Evolutionary conservation across 1,140 invertebrate genomes (phyloP).

Genomic region (Carcinoscorpius rotundicauda): DNA sequence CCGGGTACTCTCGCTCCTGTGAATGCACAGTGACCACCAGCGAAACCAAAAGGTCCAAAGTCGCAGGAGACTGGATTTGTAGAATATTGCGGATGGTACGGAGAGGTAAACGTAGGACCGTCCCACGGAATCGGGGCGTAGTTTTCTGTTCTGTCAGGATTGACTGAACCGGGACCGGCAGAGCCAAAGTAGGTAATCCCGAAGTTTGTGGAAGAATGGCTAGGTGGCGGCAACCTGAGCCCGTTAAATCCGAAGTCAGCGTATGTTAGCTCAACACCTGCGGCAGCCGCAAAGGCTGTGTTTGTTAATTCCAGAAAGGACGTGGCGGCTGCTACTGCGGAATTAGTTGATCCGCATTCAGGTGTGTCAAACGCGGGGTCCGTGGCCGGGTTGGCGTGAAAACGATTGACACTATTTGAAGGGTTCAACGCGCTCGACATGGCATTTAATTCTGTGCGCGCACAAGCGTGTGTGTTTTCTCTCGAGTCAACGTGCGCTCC

Average conservation of each 20-base stretch:
- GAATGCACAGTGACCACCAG: neutral
- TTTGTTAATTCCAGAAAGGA: conserved; percentile 19
- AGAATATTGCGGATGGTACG: conserved; percentile 2
- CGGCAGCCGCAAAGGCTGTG: conserved; percentile 8
- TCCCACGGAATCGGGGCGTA: conserved; percentile 15
- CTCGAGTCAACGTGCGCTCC: no score
- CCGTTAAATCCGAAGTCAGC: conserved; percentile 11
- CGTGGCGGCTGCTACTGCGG: conserved; percentile 1
- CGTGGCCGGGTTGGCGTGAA: conserved; percentile 16
- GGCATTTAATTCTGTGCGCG: neutral
- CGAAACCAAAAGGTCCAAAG: conserved; percentile 11
- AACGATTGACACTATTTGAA: conserved; percentile 21
- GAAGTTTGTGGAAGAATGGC: conserved; percentile 7
- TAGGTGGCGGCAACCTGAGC: conserved; percentile 10
- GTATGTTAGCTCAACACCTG: neutral
- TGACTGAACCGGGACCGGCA: conserved; percentile 2
- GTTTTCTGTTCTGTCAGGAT: conserved; percentile 11
- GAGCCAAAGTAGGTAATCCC: conserved; percentile 4
- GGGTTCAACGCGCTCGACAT: conserved; percentile 21
- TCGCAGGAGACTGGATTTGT: conserved; percentile 7
- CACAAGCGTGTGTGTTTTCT: no score
- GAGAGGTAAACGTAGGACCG: conserved; percentile 6
- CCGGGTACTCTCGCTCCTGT: neutral
- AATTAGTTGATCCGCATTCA: conserved; percentile 10
- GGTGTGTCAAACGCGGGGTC: conserved; percentile 14